Percentiles rank a stretch among this genome's conserved stretches.
Evolutionary conservation across 2,888 invertebrate species (phyloP).

Genomic region (Anoncus sp.): DNA sequence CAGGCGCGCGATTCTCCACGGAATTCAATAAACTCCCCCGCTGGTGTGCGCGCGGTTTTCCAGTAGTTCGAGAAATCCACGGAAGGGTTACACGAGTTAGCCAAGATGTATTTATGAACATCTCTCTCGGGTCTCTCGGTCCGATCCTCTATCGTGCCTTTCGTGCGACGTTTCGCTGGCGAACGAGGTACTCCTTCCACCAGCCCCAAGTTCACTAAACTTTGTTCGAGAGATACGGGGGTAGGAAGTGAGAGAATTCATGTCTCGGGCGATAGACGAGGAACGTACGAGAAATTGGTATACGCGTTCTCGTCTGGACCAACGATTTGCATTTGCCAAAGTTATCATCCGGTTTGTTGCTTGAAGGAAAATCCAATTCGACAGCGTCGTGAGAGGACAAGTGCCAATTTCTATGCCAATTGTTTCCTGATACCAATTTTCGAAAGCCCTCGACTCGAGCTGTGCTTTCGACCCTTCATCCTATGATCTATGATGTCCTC

Average conservation of each 20-base stretch:
- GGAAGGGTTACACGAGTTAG: slow-evolving; percentile 58
- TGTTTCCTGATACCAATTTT: slow-evolving; percentile 74
- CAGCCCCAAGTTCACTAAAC: slow-evolving; percentile 54
- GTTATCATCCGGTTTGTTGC: slow-evolving; percentile 64
- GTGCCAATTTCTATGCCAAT: slow-evolving; percentile 77
- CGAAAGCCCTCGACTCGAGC: slow-evolving; percentile 25
- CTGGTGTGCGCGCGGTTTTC: slow-evolving; percentile 33
- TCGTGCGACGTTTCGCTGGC: not conserved
- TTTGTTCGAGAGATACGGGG: slow-evolving; percentile 26
- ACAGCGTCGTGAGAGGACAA: slow-evolving; percentile 58
- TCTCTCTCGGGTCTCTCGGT: slow-evolving; percentile 37
- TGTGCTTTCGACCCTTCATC: not conserved
- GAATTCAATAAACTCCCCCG: slow-evolving; percentile 52
- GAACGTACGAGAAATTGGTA: slow-evolving; percentile 38
- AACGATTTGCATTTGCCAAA: slow-evolving; percentile 72
- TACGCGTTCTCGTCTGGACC: slow-evolving; percentile 48
- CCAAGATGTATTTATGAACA: slow-evolving; percentile 60
- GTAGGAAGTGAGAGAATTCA: slow-evolving; percentile 14
- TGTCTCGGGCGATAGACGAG: slow-evolving; percentile 6
- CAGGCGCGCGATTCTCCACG: slow-evolving; percentile 39
- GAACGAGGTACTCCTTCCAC: slow-evolving; percentile 22
- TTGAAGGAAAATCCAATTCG: slow-evolving; percentile 37
- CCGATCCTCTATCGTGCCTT: slow-evolving; percentile 9
- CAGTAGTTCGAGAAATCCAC: slow-evolving; percentile 30
- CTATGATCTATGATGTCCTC: slow-evolving; percentile 5